phyloP scores from a whole-genome alignment of 1,140 invertebrate species.

The Tetranychus urticae region DNA sequence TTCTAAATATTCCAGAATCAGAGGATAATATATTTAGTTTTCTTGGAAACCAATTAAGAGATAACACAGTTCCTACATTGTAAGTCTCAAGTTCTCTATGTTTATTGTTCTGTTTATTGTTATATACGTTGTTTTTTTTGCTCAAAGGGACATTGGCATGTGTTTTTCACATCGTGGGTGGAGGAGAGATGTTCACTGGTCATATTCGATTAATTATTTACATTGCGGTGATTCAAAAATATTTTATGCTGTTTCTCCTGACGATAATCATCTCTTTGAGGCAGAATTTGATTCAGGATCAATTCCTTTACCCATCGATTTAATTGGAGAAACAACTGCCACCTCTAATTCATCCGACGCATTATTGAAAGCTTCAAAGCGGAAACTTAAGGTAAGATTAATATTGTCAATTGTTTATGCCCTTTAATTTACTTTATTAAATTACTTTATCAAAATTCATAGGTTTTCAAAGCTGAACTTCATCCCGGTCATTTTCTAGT shows the following conservation, averaged over 20 bases:
- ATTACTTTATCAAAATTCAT: too few species aligned
- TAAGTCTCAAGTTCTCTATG: background rate
- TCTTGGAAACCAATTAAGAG: background rate
- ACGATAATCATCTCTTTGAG: conserved; percentile 71
- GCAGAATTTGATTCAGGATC: conserved; percentile 85
- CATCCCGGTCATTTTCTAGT: conserved; percentile 96
- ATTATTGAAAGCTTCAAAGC: conserved; percentile 25
- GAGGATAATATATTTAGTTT: background rate
- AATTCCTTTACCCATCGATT: conserved; percentile 80
- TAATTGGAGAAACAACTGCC: conserved; percentile 85
- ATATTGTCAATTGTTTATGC: background rate
- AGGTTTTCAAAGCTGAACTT: conserved; percentile 65
- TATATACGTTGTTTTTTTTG: background rate
- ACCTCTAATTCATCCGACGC: conserved; percentile 90
- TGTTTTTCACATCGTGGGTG: conserved; percentile 98
- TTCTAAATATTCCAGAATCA: background rate
- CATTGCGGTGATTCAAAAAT: conserved; percentile 75
- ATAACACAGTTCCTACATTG: background rate
- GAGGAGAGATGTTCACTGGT: conserved; percentile 99
- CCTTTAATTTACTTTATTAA: background rate
- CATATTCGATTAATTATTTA: conserved; percentile 95
- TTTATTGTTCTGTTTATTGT: background rate
- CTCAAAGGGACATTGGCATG: conserved; percentile 65
- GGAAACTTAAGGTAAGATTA: background rate
- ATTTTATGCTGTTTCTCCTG: conserved; percentile 90